Evolutionary conservation across 2,797 vertebrate species (phyloP).

Genomic region (Coilia nasus): DNA sequence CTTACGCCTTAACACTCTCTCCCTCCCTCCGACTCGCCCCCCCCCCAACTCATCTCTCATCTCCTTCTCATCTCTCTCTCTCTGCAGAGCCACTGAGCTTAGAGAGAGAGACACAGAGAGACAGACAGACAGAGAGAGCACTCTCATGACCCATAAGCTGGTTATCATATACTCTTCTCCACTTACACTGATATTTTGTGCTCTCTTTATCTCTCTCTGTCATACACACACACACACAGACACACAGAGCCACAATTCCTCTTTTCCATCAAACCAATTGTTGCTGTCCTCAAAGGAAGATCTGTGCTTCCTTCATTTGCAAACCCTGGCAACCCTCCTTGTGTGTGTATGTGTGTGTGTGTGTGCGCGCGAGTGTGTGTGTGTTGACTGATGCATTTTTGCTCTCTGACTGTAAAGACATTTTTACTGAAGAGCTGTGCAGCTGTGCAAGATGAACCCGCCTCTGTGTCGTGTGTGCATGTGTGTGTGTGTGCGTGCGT

Average conservation of each 20-base stretch:
- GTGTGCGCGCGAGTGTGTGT: constrained; percentile 37
- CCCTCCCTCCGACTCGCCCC: not conserved
- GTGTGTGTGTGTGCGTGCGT: not conserved
- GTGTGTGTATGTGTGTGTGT: constrained; percentile 35
- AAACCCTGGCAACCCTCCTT: constrained; percentile 44
- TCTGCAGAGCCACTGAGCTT: not conserved
- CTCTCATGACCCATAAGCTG: constrained; percentile 32
- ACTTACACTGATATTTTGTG: constrained; percentile 25
- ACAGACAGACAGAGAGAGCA: not conserved
- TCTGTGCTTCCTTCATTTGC: constrained; percentile 54
- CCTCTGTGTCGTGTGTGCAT: constrained; percentile 24
- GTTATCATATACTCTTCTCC: constrained; percentile 37
- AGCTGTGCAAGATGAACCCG: not conserved
- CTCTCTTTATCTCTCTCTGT: constrained; percentile 18
- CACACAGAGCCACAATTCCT: constrained; percentile 41
- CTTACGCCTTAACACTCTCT: not conserved
- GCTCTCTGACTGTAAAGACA: not conserved
- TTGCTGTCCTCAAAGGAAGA: constrained; percentile 45
- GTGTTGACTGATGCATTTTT: constrained; percentile 20
- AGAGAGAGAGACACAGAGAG: not conserved
- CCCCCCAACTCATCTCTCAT: not conserved
- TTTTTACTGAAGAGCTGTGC: constrained; percentile 7
- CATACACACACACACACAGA: not conserved
- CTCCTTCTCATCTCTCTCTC: not conserved
- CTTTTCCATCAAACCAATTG: constrained; percentile 53